A percentile compares a stretch with the other conserved stretches of the same genome.
These are phyloP conservation scores for Stichopus horrens DNA, from an alignment of 53 echinoderm and acorn worm genomes.

Conservation along the genomic window DNA sequence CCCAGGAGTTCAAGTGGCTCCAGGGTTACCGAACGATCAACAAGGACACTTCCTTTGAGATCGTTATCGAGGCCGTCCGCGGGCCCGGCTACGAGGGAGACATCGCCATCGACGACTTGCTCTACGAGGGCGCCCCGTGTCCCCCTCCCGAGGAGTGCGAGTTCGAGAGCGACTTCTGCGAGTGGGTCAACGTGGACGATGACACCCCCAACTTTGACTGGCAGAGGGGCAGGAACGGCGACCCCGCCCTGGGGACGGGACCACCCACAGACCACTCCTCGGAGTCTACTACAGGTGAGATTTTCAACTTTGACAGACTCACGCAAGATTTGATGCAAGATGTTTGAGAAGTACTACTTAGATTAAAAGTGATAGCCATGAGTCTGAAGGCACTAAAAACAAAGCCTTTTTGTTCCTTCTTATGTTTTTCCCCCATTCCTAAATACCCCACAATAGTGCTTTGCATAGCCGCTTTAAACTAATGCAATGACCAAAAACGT, in stretches of 20 bases:
- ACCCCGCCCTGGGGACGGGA: slow-evolving; percentile 61
- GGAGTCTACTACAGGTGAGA: slow-evolving; percentile 66
- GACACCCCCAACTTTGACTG: slow-evolving; percentile 85
- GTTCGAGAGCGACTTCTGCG: slow-evolving; percentile 81
- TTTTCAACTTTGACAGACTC: background rate
- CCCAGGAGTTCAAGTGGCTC: slow-evolving; percentile 70
- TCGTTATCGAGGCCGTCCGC: slow-evolving; percentile 54
- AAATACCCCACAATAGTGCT: too few relatives aligned
- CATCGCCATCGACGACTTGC: slow-evolving; percentile 74
- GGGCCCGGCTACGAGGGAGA: slow-evolving; percentile 68
- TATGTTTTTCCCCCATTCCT: too few relatives aligned
- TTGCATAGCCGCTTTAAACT: too few relatives aligned
- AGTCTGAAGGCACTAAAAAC: too few relatives aligned
- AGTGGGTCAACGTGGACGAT: slow-evolving; percentile 71
- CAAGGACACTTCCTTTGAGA: slow-evolving; percentile 44
- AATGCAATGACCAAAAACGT: too few relatives aligned
- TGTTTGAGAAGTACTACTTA: too few relatives aligned
- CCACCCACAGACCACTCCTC: slow-evolving; percentile 82
- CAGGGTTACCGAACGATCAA: slow-evolving; percentile 49
- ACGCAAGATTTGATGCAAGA: too few relatives aligned
- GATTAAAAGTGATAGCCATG: too few relatives aligned
- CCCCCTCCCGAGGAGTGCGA: slow-evolving; percentile 80
- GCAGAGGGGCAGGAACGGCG: slow-evolving; percentile 62
- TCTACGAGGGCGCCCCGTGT: slow-evolving; percentile 52
- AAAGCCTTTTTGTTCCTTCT: too few relatives aligned